Percentiles rank a stretch among this genome's conserved stretches.
phyloP scores from a whole-genome alignment of 2,888 invertebrate species.

The Rhorus exstirpatorius region DNA sequence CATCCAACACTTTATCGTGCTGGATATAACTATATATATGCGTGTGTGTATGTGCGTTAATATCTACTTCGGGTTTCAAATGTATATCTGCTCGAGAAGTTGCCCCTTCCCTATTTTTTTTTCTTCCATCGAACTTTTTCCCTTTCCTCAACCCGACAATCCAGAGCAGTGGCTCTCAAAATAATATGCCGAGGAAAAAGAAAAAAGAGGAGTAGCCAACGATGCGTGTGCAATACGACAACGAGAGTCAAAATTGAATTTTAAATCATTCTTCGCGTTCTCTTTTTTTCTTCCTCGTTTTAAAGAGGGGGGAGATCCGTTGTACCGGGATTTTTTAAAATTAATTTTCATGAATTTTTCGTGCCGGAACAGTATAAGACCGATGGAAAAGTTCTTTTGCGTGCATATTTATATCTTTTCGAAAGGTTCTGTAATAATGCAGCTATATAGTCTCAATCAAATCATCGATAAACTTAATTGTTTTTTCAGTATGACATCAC shows the following conservation, averaged over 20 bases:
- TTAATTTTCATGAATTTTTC: no score
- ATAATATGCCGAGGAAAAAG: neutral
- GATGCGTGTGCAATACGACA: conserved; percentile 11
- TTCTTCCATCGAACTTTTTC: conserved; percentile 5
- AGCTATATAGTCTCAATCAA: no score
- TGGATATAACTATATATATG: conserved; percentile 9
- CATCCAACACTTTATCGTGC: conserved; percentile 53
- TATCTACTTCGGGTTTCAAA: conserved; percentile 23
- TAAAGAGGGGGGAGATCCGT: no score
- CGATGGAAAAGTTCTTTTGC: no score
- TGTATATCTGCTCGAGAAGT: conserved; percentile 31
- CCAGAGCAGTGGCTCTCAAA: conserved; percentile 60
- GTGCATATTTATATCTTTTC: no score
- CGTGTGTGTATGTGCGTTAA: conserved; percentile 30
- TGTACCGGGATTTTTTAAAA: no score
- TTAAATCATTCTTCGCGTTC: neutral
- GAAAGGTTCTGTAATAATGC: no score
- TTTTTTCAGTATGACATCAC: no score
- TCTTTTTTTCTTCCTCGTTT: neutral
- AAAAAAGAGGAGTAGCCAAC: neutral
- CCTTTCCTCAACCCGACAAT: neutral
- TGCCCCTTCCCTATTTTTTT: conserved; percentile 29
- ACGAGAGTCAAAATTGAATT: neutral
- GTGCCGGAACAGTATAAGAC: no score
- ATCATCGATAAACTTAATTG: no score